These are phyloP conservation scores for fruit fly (Drosophila melanogaster) DNA, from an alignment of 1,140 invertebrate species.

Conservation along the genomic window Release_6_plus_ISO1_MT NT_037436.4:16433001-16433500, in stretches of 20 bases:
- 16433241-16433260: constrained; percentile 52
- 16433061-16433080: constrained; percentile 78
- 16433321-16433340: constrained; percentile 33
- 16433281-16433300: constrained; percentile 51
- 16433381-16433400: constrained; percentile 17
- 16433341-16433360: constrained; percentile 36
- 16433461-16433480: not conserved
- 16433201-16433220: constrained; percentile 62
- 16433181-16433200: constrained; percentile 54
- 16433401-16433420: constrained; percentile 16
- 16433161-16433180: constrained; percentile 75
- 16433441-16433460: not conserved
- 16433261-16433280: constrained; percentile 46
- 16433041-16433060: constrained; percentile 19
- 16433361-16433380: constrained; percentile 11
- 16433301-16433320: constrained; percentile 35
- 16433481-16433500: too few species aligned
- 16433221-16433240: constrained; percentile 11
- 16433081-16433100: constrained; percentile 43
- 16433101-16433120: constrained; percentile 4
- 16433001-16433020: constrained; percentile 10
- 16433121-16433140: constrained; percentile 61
- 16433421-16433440: not conserved
- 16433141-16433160: constrained; percentile 64
- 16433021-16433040: not conserved